Conservation (phyloP, 2,113 vertebrate genomes). For the Chaenocephalus aceratus region DNA sequence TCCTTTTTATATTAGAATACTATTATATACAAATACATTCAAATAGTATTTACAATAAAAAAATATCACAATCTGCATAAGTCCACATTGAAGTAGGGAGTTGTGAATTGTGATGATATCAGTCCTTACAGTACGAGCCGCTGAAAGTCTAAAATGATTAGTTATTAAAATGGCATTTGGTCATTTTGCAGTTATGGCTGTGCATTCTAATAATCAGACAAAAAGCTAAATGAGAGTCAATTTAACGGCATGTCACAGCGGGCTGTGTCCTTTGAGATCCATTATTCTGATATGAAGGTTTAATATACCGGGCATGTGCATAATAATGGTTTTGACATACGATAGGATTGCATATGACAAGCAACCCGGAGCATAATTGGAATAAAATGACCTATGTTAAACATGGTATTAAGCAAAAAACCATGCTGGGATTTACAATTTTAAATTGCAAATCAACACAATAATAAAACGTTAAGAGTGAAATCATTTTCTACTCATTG, state of each 20-base stretch:
- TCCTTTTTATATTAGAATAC: too few species aligned
- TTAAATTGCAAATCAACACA: background rate
- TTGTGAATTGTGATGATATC: conserved; percentile 34
- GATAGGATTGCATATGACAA: conserved; percentile 29
- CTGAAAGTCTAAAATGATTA: conserved; percentile 39
- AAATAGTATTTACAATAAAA: too few species aligned
- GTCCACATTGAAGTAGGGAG: background rate
- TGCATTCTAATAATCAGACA: conserved; percentile 48
- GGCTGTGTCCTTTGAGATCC: conserved; percentile 42
- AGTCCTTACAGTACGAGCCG: background rate
- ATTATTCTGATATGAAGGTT: conserved; percentile 53
- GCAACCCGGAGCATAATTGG: conserved; percentile 1
- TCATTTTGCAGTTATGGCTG: conserved; percentile 35
- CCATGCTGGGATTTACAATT: background rate
- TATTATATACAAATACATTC: too few species aligned
- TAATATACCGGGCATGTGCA: conserved; percentile 37
- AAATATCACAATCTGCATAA: too few species aligned
- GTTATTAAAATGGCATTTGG: conserved; percentile 53
- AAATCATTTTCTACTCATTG: background rate
- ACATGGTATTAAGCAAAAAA: background rate
- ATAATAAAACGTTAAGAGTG: too few species aligned
- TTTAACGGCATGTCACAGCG: conserved; percentile 36
- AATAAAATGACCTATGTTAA: conserved; percentile 24
- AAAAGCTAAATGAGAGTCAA: conserved; percentile 48
- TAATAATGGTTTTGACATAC: conserved; percentile 24